A percentile compares a stretch with the other conserved stretches of the same genome.
phyloP scores from a whole-genome alignment of 2,888 invertebrate species.

The Zygaena filipendulae region DNA sequence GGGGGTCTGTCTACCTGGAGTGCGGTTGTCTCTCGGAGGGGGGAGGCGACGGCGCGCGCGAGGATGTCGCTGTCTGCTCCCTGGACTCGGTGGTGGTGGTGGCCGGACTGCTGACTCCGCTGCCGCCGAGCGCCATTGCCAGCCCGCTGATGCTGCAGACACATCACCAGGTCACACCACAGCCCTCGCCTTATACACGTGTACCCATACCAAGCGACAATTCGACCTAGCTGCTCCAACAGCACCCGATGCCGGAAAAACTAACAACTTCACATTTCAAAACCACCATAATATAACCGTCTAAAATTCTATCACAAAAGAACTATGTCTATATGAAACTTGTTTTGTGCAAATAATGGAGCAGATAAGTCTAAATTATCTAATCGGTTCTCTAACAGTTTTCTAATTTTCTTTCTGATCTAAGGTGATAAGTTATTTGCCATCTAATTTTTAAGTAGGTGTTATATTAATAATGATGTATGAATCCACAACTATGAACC shows the following conservation, averaged over 20 bases:
- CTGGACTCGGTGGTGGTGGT: conserved; percentile 35
- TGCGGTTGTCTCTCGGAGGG: conserved; percentile 56
- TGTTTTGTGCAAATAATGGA: no score
- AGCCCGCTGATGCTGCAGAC: conserved; percentile 65
- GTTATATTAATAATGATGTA: no score
- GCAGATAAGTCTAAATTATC: no score
- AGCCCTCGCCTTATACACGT: conserved; percentile 44
- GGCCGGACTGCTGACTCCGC: conserved; percentile 51
- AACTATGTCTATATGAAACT: no score
- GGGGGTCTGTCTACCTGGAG: conserved; percentile 66
- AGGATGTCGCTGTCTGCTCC: conserved; percentile 49
- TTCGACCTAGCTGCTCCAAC: conserved; percentile 58
- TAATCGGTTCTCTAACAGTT: conserved; percentile 14
- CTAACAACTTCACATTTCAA: conserved; percentile 16
- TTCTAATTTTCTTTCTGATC: no score
- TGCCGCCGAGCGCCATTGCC: conserved; percentile 67
- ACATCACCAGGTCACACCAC: conserved; percentile 67
- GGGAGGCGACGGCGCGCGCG: conserved; percentile 56
- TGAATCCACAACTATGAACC: no score
- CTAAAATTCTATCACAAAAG: conserved; percentile 12
- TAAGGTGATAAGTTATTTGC: no score
- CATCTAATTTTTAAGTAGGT: no score
- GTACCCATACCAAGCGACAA: conserved; percentile 12
- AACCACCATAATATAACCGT: conserved; percentile 3
- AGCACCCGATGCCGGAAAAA: conserved; percentile 10